A percentile compares a stretch with the other conserved stretches of the same genome.
These are phyloP conservation scores for Poecilus cupreus DNA, from an alignment of 2,888 invertebrate genomes.

Conservation along the genomic window DNA sequence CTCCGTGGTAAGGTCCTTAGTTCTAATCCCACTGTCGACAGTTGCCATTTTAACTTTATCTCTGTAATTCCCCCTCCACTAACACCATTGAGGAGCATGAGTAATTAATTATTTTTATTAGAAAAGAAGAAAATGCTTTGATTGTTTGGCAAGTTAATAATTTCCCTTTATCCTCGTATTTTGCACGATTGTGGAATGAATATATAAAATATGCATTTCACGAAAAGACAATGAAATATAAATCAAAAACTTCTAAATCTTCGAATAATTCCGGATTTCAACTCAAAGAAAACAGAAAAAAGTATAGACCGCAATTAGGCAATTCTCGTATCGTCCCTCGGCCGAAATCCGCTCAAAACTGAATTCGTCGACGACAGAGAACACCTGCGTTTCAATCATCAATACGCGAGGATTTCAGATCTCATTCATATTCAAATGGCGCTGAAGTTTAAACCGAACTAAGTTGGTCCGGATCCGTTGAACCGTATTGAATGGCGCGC, in stretches of 20 bases:
- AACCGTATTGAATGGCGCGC: conserved; percentile 44
- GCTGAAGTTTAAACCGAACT: conserved; percentile 52
- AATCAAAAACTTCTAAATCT: conserved; percentile 52
- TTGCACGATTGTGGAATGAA: conserved; percentile 1
- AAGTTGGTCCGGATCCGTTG: conserved; percentile 43
- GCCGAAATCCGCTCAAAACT: background rate
- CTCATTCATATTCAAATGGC: conserved; percentile 54
- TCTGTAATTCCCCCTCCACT: no score
- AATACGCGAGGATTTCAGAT: conserved; percentile 50
- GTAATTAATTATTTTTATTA: no score
- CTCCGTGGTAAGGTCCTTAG: no score
- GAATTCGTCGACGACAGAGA: conserved; percentile 32
- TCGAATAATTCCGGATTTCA: conserved; percentile 49
- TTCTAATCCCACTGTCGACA: no score
- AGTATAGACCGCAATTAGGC: background rate
- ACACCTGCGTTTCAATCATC: conserved; percentile 54
- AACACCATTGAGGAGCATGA: no score
- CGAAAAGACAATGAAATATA: conserved; percentile 52
- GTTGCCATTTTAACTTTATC: no score
- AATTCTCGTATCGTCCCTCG: background rate
- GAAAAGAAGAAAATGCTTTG: no score
- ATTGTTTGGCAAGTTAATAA: background rate
- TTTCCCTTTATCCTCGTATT: background rate
- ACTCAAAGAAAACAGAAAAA: conserved; percentile 41
- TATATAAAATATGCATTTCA: conserved; percentile 45